Evolutionary conservation across 1,140 invertebrate genomes (phyloP).

Genomic region (Drosophila lacteicornis): DNA sequence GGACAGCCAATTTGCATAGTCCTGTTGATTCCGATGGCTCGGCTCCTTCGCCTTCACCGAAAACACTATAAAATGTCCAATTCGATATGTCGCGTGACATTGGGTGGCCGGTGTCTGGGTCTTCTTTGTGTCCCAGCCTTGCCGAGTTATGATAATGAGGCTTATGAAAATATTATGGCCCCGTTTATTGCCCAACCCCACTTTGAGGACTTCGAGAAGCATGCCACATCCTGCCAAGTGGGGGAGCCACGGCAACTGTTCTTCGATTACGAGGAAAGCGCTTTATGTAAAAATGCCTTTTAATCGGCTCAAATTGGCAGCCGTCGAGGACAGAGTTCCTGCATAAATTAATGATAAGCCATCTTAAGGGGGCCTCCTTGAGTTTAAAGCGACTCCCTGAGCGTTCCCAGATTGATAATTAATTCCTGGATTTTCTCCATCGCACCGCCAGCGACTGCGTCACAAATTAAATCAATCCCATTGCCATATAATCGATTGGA

Average conservation of each 20-base stretch:
- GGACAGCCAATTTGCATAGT: conserved; percentile 51
- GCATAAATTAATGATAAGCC: conserved; percentile 52
- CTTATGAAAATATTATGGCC: conserved; percentile 49
- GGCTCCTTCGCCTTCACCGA: background rate
- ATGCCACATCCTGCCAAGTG: conserved; percentile 1
- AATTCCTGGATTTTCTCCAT: conserved; percentile 17
- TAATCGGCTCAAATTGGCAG: conserved; percentile 57
- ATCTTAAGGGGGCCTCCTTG: conserved; percentile 22
- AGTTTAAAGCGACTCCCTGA: conserved; percentile 18
- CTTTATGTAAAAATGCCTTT: conserved; percentile 16
- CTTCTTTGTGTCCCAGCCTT: background rate
- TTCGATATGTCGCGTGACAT: conserved; percentile 32
- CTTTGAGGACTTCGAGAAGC: background rate
- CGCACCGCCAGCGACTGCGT: background rate
- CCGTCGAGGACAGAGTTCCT: conserved; percentile 6
- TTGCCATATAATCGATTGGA: conserved; percentile 36
- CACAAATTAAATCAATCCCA: conserved; percentile 44
- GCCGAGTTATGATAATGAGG: conserved; percentile 38
- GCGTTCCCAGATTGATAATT: conserved; percentile 29
- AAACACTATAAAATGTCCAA: conserved; percentile 26
- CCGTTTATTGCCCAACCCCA: conserved; percentile 19
- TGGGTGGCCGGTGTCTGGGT: conserved; percentile 14
- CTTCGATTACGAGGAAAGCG: conserved; percentile 28
- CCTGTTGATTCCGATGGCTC: conserved; percentile 6
- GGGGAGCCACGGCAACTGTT: conserved; percentile 16